Conservation (phyloP, 2,113 vertebrate species). For the Eupsittula cactorum region DNA sequence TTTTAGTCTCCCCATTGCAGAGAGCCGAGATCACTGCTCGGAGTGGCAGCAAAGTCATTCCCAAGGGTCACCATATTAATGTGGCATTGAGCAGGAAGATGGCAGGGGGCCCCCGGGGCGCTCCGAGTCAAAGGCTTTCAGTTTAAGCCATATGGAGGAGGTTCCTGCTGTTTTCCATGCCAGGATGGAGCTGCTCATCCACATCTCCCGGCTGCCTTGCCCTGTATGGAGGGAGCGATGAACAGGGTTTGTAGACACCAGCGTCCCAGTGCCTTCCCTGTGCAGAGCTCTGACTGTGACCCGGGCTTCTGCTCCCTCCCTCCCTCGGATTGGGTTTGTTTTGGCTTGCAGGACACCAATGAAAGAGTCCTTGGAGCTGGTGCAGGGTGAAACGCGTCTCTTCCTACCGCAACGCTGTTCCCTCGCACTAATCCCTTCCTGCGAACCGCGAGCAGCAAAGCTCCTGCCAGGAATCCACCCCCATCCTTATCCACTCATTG, state of each 20-base stretch:
- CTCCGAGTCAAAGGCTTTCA: not conserved
- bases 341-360: not conserved
- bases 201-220: not conserved
- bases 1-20: not conserved
- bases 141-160: not conserved
- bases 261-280: accelerated
- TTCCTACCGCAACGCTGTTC: not conserved
- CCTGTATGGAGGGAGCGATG: accelerated
- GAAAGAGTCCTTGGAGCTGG: not conserved
- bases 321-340: not conserved
- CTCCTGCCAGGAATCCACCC: not conserved
- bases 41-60: not conserved
- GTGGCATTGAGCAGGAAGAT: not conserved
- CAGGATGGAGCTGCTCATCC: not conserved
- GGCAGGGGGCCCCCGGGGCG: not conserved
- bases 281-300: not conserved
- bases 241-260: not conserved
- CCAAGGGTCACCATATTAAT: not conserved
- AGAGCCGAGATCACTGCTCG: not conserved
- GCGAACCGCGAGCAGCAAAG: not conserved
- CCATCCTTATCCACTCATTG: not conserved
- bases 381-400: not conserved
- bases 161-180: not conserved
- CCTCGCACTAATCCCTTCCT: not conserved
- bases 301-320: not conserved